These are phyloP conservation scores for Laterallus jamaicensis DNA, from an alignment of 2,113 vertebrate species.

Conservation along the genomic window DNA sequence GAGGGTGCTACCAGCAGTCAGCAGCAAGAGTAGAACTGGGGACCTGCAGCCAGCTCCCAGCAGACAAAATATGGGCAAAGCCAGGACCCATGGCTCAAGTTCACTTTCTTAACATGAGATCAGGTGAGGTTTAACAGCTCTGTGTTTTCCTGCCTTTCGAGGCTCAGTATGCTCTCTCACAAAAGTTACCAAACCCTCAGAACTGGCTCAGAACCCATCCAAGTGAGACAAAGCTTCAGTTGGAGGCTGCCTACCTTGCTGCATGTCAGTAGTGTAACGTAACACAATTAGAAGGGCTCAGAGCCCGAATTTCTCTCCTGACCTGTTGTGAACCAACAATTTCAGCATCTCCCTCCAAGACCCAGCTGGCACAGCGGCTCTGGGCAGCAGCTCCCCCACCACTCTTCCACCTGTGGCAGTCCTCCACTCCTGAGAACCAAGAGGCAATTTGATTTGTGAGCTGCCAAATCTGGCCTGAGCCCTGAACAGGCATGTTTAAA, in stretches of 20 bases:
- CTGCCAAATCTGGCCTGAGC: conserved; percentile 49
- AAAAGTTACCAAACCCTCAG: background rate
- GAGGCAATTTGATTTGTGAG: conserved; percentile 37
- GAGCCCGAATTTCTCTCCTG: background rate
- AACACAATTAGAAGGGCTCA: background rate
- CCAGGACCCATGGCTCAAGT: background rate
- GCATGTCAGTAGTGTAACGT: background rate
- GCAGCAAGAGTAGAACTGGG: background rate
- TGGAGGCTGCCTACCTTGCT: background rate
- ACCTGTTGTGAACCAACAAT: background rate
- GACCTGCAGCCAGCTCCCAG: background rate
- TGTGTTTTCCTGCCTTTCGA: background rate
- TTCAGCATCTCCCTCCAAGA: background rate
- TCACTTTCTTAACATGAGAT: background rate
- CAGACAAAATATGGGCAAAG: background rate
- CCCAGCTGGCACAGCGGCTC: background rate
- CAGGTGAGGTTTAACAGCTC: background rate
- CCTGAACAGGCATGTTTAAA: background rate
- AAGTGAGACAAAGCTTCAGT: background rate
- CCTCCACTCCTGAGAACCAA: background rate
- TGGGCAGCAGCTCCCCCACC: background rate
- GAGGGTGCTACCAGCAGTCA: background rate
- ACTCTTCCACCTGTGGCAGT: background rate
- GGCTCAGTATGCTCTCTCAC: background rate
- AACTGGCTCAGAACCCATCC: background rate